phyloP scores from a whole-genome alignment of 2,888 invertebrate genomes.

The Coremacera marginata region DNA sequence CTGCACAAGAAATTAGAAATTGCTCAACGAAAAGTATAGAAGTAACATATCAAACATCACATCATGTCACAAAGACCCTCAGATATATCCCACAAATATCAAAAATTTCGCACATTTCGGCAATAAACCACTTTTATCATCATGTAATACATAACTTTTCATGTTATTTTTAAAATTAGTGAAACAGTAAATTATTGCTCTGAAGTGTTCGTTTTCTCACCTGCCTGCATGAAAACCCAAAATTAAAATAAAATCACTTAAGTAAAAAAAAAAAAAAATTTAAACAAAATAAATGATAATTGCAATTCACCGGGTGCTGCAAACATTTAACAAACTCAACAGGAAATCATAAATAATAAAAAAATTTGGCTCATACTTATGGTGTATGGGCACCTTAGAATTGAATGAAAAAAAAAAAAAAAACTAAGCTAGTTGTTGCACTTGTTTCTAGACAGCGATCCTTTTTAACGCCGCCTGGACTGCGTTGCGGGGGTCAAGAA shows the following conservation, averaged over 20 bases:
- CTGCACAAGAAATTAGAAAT: too few species aligned
- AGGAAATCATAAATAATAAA: slow-evolving; percentile 24
- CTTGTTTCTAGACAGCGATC: slow-evolving; percentile 4
- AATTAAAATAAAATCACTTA: slow-evolving; percentile 1
- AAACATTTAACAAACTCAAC: slow-evolving; percentile 6
- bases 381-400: background rate
- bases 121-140: background rate
- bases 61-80: too few species aligned
- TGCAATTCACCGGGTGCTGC: background rate
- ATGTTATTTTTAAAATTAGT: background rate
- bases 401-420: background rate
- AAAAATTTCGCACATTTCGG: too few species aligned
- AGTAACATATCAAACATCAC: too few species aligned
- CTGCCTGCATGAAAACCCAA: background rate
- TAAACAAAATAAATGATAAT: background rate
- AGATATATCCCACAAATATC: too few species aligned
- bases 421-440: slow-evolving; percentile 4
- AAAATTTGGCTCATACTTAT: background rate
- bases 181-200: background rate
- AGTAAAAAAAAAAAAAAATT: background rate
- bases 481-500: slow-evolving; percentile 4
- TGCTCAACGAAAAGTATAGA: too few species aligned
- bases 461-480: slow-evolving; percentile 6
- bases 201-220: slow-evolving; percentile 1
- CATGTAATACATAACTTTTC: background rate